Base-by-base conservation (phyloP, 2,113 vertebrate genomes). In the Tachysurus vachellii region DNA sequence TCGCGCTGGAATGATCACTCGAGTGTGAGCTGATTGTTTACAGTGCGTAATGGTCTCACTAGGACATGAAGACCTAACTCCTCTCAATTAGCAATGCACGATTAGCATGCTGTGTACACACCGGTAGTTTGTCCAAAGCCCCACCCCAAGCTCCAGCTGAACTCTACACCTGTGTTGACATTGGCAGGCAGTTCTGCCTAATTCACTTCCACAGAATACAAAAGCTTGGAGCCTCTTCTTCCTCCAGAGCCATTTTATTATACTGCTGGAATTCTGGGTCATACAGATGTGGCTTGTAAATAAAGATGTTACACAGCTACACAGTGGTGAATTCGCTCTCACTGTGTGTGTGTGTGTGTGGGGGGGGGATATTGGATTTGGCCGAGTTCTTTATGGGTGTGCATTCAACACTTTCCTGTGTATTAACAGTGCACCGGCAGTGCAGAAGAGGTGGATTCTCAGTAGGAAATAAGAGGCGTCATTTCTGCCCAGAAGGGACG, bases 121-220 rank as follows among this genome's bases (percentile, higher is more conserved):
- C 82, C 88, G 36, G 0, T 53, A 53, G 61, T 80, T 62, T 90
- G 88, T 85, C 66, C 50, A 62, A 91, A 86, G 88, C 92, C 85
- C 85, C 89, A 90, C 90, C 89, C 86, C 89, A 28, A 53, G 90
- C 89, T 89, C 59, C 42, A 89, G 91, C 59, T 88, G 70, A 91
- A 87, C 82, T 21, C 90, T 88, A 84, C 93, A 93, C 91, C 93
- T 94, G 92, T 94, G 88, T 95, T 95, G 93, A 95, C 93, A 90
- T 89, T 91, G 91, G 91, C 90, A 88, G 90, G 84, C 91, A 89
- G 88, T 84, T 85, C 83, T 89, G 89, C 79, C 83, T 71, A 86
- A 82, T 84, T 92, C 90, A 83, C 79, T 83, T 89, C 85, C 85
- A 87, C 88, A 90, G 80, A 89, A 91, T 91, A 85, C 70, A 88